Conservation (phyloP, 2,113 vertebrate species). For the Vicugna pacos region DNA sequence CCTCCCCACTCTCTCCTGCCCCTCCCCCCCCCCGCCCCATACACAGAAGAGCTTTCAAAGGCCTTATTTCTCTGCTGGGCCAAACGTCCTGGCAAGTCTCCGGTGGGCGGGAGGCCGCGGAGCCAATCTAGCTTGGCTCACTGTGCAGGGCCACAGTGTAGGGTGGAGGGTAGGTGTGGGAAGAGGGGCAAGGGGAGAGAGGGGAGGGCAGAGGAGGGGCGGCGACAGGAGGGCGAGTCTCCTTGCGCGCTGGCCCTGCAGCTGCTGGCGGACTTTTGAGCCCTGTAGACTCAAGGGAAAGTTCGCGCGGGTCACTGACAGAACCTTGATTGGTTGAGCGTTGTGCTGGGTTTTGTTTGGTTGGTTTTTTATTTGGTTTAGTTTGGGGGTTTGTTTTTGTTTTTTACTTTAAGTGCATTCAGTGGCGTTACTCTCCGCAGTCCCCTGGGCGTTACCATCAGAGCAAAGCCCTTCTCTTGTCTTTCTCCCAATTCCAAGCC, state of each 20-base stretch:
- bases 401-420: neutral
- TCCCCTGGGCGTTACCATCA: rapidly evolving
- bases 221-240: too few species aligned
- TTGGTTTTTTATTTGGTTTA: neutral
- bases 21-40: too few species aligned
- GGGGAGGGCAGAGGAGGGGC: neutral
- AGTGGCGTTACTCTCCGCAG: rapidly evolving
- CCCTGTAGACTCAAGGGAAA: neutral
- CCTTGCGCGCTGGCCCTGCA: rapidly evolving
- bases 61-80: rapidly evolving
- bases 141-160: neutral
- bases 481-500: neutral
- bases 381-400: neutral
- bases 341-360: neutral
- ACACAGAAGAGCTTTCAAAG: neutral
- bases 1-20: too few species aligned
- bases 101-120: rapidly evolving
- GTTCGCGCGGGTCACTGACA: rapidly evolving
- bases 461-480: neutral
- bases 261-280: neutral
- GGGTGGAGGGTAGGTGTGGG: too few species aligned
- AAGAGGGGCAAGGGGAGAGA: neutral
- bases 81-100: neutral
- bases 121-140: neutral
- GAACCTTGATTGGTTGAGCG: neutral